Percentiles rank a stretch among this genome's conserved stretches.
phyloP scores from a whole-genome alignment of 1,140 invertebrate genomes.

The Pygmarrhopalites habei region DNA sequence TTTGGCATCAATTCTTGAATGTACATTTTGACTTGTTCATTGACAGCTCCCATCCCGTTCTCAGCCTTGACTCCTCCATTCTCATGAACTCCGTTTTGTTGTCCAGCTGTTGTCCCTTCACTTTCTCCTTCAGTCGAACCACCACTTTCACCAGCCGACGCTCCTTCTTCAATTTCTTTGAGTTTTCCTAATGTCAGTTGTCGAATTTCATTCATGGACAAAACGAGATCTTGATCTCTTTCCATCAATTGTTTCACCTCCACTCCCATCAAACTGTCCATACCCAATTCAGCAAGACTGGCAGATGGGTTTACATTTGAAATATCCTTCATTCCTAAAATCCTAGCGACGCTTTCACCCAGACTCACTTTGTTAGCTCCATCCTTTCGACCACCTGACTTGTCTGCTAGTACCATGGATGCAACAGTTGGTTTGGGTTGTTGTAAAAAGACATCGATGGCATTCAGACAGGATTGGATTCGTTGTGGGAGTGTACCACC shows the following conservation, averaged over 20 bases:
- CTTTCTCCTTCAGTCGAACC: constrained; percentile 23
- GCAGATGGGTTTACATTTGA: constrained; percentile 64
- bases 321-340: constrained; percentile 79
- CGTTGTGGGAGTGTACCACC: constrained; percentile 89
- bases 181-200: constrained; percentile 67
- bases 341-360: constrained; percentile 70
- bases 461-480: constrained; percentile 76
- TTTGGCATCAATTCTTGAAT: constrained; percentile 48
- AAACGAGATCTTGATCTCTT: constrained; percentile 67
- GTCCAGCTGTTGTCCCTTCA: neutral
- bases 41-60: neutral
- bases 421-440: constrained; percentile 76
- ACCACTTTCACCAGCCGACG: constrained; percentile 40
- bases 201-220: constrained; percentile 77
- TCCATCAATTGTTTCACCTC: constrained; percentile 80
- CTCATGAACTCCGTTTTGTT: neutral
- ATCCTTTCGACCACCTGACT: constrained; percentile 47
- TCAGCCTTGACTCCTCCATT: neutral
- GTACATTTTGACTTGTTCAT: constrained; percentile 40
- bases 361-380: constrained; percentile 61
- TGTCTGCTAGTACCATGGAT: constrained; percentile 63
- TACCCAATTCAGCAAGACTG: constrained; percentile 83
- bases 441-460: constrained; percentile 81
- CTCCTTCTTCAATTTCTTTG: constrained; percentile 53
- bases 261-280: constrained; percentile 92